Percentiles rank a stretch among this genome's conserved stretches.
These are phyloP conservation scores for Omphaloscelis lunosa DNA, from an alignment of 2,888 invertebrate genomes.

Conservation along the genomic window DNA sequence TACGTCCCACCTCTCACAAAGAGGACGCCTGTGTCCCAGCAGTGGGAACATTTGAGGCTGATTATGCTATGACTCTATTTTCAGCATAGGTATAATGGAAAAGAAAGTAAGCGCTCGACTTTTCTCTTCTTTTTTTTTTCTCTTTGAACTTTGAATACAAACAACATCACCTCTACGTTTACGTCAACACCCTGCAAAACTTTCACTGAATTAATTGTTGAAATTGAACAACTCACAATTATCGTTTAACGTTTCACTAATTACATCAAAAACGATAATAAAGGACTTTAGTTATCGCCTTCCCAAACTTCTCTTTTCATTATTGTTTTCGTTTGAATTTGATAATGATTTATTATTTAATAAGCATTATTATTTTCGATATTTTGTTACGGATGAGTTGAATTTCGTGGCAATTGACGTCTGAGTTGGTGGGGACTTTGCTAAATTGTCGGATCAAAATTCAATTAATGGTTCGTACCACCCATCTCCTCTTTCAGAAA, in stretches of 20 bases:
- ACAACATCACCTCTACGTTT: background rate
- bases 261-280: slow-evolving; percentile 36
- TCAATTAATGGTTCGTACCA: slow-evolving; percentile 61
- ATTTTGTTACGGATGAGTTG: slow-evolving; percentile 30
- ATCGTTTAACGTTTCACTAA: slow-evolving; percentile 37
- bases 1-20: too few species aligned
- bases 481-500: slow-evolving; percentile 44
- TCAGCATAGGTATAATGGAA: too few species aligned
- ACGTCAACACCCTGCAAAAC: background rate
- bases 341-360: slow-evolving; percentile 31
- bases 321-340: slow-evolving; percentile 34
- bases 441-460: slow-evolving; percentile 61
- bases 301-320: slow-evolving; percentile 18
- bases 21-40: too few species aligned
- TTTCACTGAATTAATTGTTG: slow-evolving; percentile 1
- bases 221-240: slow-evolving; percentile 43
- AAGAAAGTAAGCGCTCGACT: background rate
- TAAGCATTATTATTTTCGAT: slow-evolving; percentile 17
- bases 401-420: slow-evolving; percentile 22
- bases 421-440: slow-evolving; percentile 19
- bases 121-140: background rate
- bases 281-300: slow-evolving; percentile 31
- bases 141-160: slow-evolving; percentile 7
- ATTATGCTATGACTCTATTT: too few species aligned
- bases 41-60: too few species aligned